Percentiles rank a stretch among this genome's conserved stretches.
These are phyloP conservation scores for Ranitomeya imitator DNA, from an alignment of 2,113 vertebrate species.

Conservation along the genomic window DNA sequence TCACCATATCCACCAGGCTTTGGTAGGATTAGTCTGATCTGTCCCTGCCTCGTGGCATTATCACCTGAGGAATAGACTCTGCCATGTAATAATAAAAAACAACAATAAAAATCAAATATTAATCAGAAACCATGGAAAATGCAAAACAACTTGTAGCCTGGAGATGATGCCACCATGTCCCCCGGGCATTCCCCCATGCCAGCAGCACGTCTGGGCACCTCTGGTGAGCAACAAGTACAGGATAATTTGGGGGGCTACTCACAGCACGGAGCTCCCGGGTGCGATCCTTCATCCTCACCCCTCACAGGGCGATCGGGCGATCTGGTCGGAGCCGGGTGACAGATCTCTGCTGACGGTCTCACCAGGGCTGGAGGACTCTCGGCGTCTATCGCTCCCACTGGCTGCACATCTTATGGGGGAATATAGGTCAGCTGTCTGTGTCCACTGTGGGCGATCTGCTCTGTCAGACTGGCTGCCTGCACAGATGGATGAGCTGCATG, in stretches of 20 bases:
- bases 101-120: background rate
- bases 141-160: background rate
- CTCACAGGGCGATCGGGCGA: slow-evolving; percentile 9
- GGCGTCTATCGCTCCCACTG: slow-evolving; percentile 11
- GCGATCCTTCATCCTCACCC: slow-evolving; percentile 60
- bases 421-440: background rate
- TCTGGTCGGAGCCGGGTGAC: background rate
- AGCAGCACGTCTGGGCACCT: background rate
- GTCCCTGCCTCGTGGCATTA: background rate
- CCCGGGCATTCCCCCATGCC: background rate
- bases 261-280: slow-evolving; percentile 61
- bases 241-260: slow-evolving; percentile 20
- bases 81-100: background rate
- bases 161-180: background rate
- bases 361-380: background rate
- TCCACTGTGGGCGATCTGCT: background rate
- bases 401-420: background rate
- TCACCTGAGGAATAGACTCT: background rate
- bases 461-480: background rate
- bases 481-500: background rate
- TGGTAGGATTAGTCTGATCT: too few relatives aligned
- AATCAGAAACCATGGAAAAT: background rate
- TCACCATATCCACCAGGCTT: too few relatives aligned
- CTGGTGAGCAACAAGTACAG: slow-evolving; percentile 35
- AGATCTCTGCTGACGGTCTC: background rate